Base-by-base conservation (phyloP, 2,797 vertebrate species). In the Kryptopterus vitreolus region DNA sequence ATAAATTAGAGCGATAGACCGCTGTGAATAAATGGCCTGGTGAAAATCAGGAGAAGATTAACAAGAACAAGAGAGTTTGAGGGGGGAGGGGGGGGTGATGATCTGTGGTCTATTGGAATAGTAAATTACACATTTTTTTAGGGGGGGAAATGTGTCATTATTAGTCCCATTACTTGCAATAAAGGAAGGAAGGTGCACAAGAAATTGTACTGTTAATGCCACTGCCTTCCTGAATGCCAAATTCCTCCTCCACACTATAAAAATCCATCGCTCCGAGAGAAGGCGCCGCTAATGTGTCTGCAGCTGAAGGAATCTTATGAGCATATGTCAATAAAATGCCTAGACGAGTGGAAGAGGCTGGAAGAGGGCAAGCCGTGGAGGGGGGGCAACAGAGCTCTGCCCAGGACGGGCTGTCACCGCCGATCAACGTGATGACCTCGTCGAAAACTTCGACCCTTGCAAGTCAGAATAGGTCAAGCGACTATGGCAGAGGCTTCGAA, bases 291-390 rank as follows among this genome's bases (percentile, higher is more conserved):
- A 87, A 86, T 90, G 87, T 87, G 86, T 84, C 83, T 79, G 68
- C 76, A 83, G 81, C 87, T 85, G 76, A 68, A 88, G 84, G 89
- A 90, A 87, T 88, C 91, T 91, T 91, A 87, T 77, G 91, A 96
- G 94, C 93, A 92, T 91, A 91, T 95, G 94, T 93, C 93, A 94
- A 94, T 94, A 94, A 94, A 96, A 95, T 95, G 94, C 93, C 94
- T 93, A 94, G 95, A 93, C 92, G 90, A 92, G 95, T 95, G 95
- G 95, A 96, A 96, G 90, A 91, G 88, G 87, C 90, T 84, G 92
- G 92, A 86, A 89, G 90, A 93, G 91, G 95, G 92, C 86, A 85
- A 72, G 74, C 76, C 84, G n/a, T n/a, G n/a, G n/a, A 92, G 92
- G 86, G 82, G 82, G 86, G n/a, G n/a, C n/a, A n/a, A n/a, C 88